Conservation (phyloP, 2,888 invertebrate species). For the Morinoia aosen region DNA sequence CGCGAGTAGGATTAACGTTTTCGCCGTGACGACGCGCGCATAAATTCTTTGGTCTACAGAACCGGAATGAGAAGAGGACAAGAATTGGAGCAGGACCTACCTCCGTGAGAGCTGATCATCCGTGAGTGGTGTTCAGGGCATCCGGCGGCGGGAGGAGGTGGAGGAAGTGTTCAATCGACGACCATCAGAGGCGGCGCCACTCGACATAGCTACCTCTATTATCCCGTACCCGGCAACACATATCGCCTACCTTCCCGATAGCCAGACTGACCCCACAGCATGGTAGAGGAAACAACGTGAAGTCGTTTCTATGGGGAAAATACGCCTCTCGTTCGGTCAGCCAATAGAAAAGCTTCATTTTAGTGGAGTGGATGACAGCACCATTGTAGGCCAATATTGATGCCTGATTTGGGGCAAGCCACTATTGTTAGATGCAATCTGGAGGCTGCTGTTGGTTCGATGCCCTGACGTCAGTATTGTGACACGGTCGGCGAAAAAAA, state of each 20-base stretch:
- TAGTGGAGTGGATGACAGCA: too few species aligned
- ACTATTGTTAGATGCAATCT: too few species aligned
- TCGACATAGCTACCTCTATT: slow-evolving; percentile 24
- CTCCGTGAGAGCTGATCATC: background rate
- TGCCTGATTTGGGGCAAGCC: too few species aligned
- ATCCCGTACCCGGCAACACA: background rate
- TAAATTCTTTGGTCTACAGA: background rate
- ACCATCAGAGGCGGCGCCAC: background rate
- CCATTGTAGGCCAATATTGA: too few species aligned
- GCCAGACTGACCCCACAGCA: background rate
- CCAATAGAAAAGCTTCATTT: too few species aligned
- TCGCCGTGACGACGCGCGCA: background rate
- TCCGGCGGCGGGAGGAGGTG: background rate
- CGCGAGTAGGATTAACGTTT: too few species aligned
- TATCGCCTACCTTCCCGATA: background rate
- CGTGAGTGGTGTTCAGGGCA: slow-evolving; percentile 15
- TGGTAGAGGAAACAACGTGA: too few species aligned
- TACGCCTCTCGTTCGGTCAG: too few species aligned
- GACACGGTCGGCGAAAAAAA: too few species aligned
- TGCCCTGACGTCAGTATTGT: too few species aligned
- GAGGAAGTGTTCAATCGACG: slow-evolving; percentile 20
- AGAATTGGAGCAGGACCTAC: background rate
- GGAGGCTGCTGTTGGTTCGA: too few species aligned
- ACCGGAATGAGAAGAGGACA: background rate
- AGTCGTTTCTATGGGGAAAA: too few species aligned